phyloP scores from a whole-genome alignment of 2,113 vertebrate genomes.

The Deroptyus accipitrinus region DNA sequence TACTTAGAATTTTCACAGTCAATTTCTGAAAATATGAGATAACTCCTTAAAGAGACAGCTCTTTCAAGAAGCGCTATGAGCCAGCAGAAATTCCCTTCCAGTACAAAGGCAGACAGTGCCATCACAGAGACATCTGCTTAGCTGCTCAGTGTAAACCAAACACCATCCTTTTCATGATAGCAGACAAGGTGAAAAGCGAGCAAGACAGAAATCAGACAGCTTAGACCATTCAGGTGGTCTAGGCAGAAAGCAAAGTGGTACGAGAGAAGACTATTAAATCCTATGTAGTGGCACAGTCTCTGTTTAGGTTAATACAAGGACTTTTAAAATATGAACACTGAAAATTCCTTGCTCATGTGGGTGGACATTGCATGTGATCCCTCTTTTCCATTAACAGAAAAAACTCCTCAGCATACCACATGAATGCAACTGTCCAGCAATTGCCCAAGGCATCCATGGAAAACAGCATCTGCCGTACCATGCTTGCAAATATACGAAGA shows the following conservation, averaged over 20 bases:
- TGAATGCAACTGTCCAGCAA: neutral
- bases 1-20: constrained; percentile 86
- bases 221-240: neutral
- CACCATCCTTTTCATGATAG: neutral
- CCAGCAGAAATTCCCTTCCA: constrained; percentile 45
- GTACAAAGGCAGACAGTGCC: constrained; percentile 25
- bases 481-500: neutral
- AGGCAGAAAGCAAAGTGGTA: neutral
- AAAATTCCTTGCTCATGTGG: neutral
- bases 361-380: neutral
- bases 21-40: constrained; percentile 78
- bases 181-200: neutral
- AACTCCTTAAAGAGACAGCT: constrained; percentile 73
- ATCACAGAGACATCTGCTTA: neutral
- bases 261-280: neutral
- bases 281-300: neutral
- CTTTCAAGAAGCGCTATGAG: constrained; percentile 53
- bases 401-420: neutral
- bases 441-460: neutral
- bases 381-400: neutral
- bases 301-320: neutral
- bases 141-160: neutral
- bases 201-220: neutral
- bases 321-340: neutral
- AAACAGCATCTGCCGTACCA: neutral